These are phyloP conservation scores for Pangasius sanitwongsei DNA, from an alignment of 2,797 vertebrate genomes.

Conservation along the genomic window DNA sequence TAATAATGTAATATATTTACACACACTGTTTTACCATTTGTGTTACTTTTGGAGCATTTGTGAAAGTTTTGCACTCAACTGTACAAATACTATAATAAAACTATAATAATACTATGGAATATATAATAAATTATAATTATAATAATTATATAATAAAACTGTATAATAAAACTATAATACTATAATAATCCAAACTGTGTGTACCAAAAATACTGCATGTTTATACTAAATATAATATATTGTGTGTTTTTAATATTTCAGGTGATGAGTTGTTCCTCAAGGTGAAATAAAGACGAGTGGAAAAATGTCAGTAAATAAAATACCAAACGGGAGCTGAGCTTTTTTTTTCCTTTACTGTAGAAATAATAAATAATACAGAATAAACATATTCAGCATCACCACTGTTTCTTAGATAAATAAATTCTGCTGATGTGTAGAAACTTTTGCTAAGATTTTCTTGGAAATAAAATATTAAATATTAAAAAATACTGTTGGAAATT, in stretches of 20 bases:
- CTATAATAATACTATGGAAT: no score
- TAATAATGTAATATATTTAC: background rate
- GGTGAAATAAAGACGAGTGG: conserved; percentile 54
- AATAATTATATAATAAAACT: no score
- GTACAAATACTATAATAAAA: no score
- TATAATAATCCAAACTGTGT: no score
- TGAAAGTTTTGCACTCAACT: background rate
- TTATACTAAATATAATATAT: background rate
- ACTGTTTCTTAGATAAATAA: background rate
- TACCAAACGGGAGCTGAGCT: no score
- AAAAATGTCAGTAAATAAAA: background rate
- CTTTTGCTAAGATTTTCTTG: background rate
- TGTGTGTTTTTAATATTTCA: conserved; percentile 44
- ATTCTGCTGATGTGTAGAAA: background rate
- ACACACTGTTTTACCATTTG: background rate
- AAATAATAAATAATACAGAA: background rate
- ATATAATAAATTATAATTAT: no score
- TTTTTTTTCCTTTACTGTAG: background rate
- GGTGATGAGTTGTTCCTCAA: conserved; percentile 65
- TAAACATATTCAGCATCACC: no score
- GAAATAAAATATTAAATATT: background rate
- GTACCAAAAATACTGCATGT: background rate
- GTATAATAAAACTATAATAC: no score
- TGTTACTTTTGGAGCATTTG: background rate
- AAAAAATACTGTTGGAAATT: background rate